phyloP scores from a whole-genome alignment of 2,797 vertebrate species.

The Synaphobranchus kaupii region DNA sequence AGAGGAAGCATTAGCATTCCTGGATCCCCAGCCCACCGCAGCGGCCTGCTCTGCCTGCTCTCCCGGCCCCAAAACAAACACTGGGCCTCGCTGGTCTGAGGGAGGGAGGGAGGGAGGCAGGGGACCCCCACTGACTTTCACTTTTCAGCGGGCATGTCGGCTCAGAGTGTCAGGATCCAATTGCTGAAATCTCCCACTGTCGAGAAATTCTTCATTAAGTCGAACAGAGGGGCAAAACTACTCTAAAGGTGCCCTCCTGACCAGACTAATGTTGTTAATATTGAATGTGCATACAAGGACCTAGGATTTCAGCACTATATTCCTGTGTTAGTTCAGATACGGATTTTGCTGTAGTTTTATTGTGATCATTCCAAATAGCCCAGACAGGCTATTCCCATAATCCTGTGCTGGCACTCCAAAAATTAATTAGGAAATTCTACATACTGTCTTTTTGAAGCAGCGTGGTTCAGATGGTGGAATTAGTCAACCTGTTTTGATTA shows the following conservation, averaged over 20 bases:
- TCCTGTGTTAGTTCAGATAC: not conserved
- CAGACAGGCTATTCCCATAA: not conserved
- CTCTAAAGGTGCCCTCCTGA: constrained; percentile 40
- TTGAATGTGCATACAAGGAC: constrained; percentile 29
- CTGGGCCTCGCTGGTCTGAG: constrained; percentile 20
- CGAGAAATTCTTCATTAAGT: constrained; percentile 41
- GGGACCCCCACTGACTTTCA: not conserved
- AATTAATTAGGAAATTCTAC: constrained; percentile 28
- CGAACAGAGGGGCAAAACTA: constrained; percentile 39
- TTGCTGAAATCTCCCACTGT: constrained; percentile 15
- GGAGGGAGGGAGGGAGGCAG: not conserved
- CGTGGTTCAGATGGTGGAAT: constrained; percentile 15
- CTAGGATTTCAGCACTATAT: not conserved
- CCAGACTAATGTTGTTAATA: constrained; percentile 48
- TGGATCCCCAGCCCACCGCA: constrained; percentile 57
- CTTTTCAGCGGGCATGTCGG: not conserved
- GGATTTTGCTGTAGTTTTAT: not conserved
- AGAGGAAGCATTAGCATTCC: constrained; percentile 80
- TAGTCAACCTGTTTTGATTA: constrained; percentile 31
- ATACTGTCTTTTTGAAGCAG: constrained; percentile 3
- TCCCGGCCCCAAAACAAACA: constrained; percentile 47
- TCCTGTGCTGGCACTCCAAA: constrained; percentile 1
- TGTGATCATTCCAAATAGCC: not conserved
- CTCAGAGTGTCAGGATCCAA: not conserved
- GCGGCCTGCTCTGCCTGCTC: constrained; percentile 32